Conservation (phyloP, 2,113 vertebrate genomes). For the Phodopus roborovskii region DNA sequence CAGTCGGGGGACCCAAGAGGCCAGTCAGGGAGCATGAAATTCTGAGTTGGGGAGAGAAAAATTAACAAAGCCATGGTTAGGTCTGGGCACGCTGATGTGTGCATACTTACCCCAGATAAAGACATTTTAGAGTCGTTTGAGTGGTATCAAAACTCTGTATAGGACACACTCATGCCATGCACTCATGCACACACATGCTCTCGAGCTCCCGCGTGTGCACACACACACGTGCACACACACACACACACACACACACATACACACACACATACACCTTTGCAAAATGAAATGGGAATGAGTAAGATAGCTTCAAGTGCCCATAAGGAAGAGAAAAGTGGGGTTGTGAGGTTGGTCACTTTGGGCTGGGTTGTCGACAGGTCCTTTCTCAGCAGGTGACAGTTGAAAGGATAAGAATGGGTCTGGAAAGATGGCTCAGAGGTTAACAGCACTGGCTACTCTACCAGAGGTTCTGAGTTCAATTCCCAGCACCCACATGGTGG, state of each 20-base stretch:
- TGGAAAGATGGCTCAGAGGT: too few species aligned
- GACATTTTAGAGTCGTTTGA: not conserved
- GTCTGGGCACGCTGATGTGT: fast-evolving
- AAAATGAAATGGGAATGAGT: not conserved
- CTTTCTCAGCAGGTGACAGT: not conserved
- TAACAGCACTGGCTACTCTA: too few species aligned
- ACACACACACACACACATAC: not conserved
- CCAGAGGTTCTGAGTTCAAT: too few species aligned
- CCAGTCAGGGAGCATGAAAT: fast-evolving
- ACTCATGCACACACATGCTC: too few species aligned
- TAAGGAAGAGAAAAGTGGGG: not conserved
- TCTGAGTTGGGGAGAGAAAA: fast-evolving
- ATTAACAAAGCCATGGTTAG: not conserved
- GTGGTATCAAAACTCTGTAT: not conserved
- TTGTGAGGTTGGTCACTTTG: not conserved
- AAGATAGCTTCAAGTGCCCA: too few species aligned
- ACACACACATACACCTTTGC: not conserved
- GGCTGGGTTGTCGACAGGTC: not conserved
- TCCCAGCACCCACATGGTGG: too few species aligned
- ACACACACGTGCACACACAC: not conserved
- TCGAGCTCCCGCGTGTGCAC: fast-evolving
- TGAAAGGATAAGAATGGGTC: not conserved
- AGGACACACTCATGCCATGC: not conserved
- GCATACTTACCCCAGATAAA: fast-evolving
- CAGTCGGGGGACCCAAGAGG: not conserved